Evolutionary conservation across 2,113 vertebrate genomes (phyloP).

Genomic region (Hippocampus barbouri): DNA sequence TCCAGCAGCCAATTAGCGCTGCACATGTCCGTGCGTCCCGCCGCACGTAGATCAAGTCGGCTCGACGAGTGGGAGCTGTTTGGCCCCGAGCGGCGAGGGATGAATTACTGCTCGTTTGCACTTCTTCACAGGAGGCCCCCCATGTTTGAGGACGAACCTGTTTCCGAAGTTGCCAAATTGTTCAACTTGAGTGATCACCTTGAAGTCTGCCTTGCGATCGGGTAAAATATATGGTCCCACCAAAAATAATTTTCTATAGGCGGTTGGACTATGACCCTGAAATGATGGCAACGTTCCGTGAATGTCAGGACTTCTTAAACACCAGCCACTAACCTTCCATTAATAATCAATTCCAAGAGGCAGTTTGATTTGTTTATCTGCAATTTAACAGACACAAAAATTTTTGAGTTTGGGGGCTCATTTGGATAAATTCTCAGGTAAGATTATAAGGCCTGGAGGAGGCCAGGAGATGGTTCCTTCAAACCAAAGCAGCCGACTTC

Average conservation of each 20-base stretch:
- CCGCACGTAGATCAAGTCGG: slow-evolving; percentile 61
- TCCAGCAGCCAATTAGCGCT: slow-evolving; percentile 59
- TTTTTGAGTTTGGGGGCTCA: background rate
- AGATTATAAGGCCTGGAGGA: background rate
- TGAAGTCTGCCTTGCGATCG: background rate
- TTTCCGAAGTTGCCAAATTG: slow-evolving; percentile 42
- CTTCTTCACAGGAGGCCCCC: slow-evolving; percentile 44
- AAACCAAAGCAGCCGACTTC: background rate
- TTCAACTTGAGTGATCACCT: slow-evolving; percentile 39
- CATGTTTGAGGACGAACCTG: slow-evolving; percentile 50
- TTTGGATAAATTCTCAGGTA: background rate
- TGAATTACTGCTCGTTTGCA: slow-evolving; percentile 59
- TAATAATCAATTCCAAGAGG: background rate
- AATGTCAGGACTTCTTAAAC: background rate
- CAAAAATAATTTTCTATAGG: background rate
- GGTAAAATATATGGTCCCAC: background rate
- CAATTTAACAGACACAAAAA: background rate
- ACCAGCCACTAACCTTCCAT: background rate
- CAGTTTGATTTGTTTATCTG: background rate
- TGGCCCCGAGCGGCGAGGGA: slow-evolving; percentile 48
- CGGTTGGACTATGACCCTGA: background rate
- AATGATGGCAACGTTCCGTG: background rate
- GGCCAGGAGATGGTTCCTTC: background rate
- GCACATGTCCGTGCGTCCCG: slow-evolving; percentile 55
- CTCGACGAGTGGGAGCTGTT: slow-evolving; percentile 63